Conservation (phyloP, 2,797 vertebrate genomes). For the Dermochelys coriacea region DNA sequence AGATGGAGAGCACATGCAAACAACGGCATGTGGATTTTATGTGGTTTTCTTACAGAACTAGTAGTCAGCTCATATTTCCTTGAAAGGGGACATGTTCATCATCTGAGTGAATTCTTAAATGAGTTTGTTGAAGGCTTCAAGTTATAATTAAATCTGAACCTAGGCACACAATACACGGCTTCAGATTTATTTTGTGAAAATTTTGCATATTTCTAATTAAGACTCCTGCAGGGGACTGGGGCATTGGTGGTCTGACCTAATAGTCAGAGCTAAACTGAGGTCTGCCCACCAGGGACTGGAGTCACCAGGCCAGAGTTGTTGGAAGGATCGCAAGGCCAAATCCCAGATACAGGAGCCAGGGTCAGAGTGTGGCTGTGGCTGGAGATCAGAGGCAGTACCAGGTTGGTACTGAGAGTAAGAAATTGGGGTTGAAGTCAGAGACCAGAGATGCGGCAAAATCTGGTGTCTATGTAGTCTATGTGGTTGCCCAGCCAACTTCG, state of each 20-base stretch:
- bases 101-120: background rate
- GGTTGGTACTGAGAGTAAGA: too few species aligned
- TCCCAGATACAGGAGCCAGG: background rate
- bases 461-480: background rate
- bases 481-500: background rate
- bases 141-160: constrained; percentile 8
- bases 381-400: background rate
- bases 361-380: background rate
- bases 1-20: background rate
- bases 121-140: constrained; percentile 49
- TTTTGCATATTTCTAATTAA: background rate
- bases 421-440: background rate
- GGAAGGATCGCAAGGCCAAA: background rate
- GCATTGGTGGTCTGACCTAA: background rate
- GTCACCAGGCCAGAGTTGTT: background rate
- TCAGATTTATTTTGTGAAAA: constrained; percentile 44
- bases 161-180: background rate
- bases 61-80: constrained; percentile 36
- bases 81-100: constrained; percentile 50
- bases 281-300: too few species aligned
- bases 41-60: background rate
- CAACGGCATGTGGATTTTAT: background rate
- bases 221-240: background rate
- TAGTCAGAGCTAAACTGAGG: background rate
- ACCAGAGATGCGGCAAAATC: background rate